Conservation (phyloP, 2,797 vertebrate species). For the Anolis apletophallus region DNA sequence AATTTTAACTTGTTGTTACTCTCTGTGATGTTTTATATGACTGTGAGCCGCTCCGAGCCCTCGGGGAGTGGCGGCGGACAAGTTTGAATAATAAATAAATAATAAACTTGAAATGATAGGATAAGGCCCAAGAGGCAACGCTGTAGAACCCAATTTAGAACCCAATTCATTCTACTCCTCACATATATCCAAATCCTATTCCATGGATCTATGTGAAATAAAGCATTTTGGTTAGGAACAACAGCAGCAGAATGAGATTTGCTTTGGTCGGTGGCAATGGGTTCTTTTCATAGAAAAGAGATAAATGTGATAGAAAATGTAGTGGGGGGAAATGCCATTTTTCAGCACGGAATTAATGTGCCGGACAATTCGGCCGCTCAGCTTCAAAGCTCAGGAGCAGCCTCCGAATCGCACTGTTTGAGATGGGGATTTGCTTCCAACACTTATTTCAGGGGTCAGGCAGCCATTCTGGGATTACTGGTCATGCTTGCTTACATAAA, state of each 20-base stretch:
- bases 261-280: not conserved
- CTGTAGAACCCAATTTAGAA: not conserved
- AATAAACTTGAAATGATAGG: not conserved
- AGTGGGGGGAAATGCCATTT: not conserved
- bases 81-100: no score
- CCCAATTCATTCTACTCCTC: not conserved
- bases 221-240: not conserved
- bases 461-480: not conserved
- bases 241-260: not conserved
- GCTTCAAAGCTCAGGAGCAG: not conserved
- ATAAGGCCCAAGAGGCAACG: not conserved
- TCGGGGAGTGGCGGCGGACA: no score
- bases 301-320: slow-evolving; percentile 3
- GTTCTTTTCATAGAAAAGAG: not conserved
- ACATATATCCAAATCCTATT: slow-evolving; percentile 15
- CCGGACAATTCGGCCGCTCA: not conserved
- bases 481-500: slow-evolving; percentile 15
- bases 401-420: not conserved
- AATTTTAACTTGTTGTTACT: no score
- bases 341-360: not conserved
- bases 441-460: slow-evolving; percentile 11
- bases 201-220: not conserved
- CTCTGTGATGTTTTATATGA: no score
- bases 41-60: no score
- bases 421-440: not conserved